A percentile compares a stretch with the other conserved stretches of the same genome.
These are phyloP conservation scores for Drosophila suzukii DNA, from an alignment of 1,140 invertebrate genomes.

Conservation along the genomic window DNA sequence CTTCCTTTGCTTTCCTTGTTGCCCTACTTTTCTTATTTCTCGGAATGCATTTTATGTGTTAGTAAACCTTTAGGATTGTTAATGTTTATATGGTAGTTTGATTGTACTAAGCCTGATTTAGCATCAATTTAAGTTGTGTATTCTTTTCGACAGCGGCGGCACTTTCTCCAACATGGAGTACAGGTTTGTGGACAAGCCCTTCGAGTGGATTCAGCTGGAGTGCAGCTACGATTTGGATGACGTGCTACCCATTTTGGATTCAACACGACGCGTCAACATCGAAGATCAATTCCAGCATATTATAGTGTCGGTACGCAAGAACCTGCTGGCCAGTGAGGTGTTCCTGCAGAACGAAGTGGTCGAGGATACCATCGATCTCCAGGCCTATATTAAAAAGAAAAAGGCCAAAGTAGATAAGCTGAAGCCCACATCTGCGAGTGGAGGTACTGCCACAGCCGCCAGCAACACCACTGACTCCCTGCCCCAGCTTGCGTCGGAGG, in stretches of 20 bases:
- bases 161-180: conserved; percentile 70
- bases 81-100: conserved; percentile 39
- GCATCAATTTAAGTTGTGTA: background rate
- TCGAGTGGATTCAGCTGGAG: conserved; percentile 78
- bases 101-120: background rate
- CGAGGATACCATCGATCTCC: conserved; percentile 70
- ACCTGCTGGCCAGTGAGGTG: conserved; percentile 71
- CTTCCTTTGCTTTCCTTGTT: conserved; percentile 31
- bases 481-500: conserved; percentile 30
- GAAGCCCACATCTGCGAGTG: conserved; percentile 30
- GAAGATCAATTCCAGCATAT: conserved; percentile 79
- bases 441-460: background rate
- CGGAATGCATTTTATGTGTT: conserved; percentile 55
- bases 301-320: conserved; percentile 64
- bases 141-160: conserved; percentile 56
- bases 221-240: conserved; percentile 77
- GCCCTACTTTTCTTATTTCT: conserved; percentile 37
- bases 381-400: conserved; percentile 69
- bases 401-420: conserved; percentile 51
- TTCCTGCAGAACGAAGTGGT: conserved; percentile 74
- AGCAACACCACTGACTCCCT: conserved; percentile 23
- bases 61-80: conserved; percentile 36
- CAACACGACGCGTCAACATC: conserved; percentile 71
- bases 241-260: conserved; percentile 68
- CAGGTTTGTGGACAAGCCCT: conserved; percentile 76